Evolutionary conservation across 2,113 vertebrate species (phyloP).

Genomic region (Spheniscus mendiculus): DNA sequence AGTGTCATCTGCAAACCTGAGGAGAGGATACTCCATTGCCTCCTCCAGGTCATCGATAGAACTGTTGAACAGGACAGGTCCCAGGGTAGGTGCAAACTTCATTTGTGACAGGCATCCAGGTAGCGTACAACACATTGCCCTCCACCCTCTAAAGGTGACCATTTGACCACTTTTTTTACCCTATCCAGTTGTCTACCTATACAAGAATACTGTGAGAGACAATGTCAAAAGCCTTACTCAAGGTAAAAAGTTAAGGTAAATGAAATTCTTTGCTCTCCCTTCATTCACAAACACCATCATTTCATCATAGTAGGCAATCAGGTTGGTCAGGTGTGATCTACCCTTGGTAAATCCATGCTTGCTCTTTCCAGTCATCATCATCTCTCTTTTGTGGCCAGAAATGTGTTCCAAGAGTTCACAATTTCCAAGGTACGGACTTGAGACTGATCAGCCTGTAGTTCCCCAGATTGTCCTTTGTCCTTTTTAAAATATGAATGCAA

Average conservation of each 20-base stretch:
- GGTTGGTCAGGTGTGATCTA: background rate
- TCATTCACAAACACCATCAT: background rate
- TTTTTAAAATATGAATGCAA: background rate
- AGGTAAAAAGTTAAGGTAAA: background rate
- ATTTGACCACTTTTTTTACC: background rate
- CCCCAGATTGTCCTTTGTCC: background rate
- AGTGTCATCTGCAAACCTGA: background rate
- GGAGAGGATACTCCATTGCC: background rate
- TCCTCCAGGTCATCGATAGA: too few relatives aligned
- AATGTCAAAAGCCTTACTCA: background rate
- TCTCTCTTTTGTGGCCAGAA: background rate
- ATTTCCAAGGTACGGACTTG: background rate
- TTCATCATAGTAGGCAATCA: background rate
- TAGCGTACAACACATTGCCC: background rate
- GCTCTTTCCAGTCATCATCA: background rate
- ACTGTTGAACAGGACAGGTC: background rate
- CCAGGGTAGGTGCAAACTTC: background rate
- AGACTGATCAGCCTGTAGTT: background rate
- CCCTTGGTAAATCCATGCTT: background rate
- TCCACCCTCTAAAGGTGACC: background rate
- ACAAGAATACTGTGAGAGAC: background rate
- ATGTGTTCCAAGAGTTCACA: background rate
- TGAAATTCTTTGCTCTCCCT: background rate
- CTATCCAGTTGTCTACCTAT: background rate
- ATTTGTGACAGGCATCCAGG: background rate